Conservation (phyloP, 1,140 invertebrate species). For the Chrysopa pallens region DNA sequence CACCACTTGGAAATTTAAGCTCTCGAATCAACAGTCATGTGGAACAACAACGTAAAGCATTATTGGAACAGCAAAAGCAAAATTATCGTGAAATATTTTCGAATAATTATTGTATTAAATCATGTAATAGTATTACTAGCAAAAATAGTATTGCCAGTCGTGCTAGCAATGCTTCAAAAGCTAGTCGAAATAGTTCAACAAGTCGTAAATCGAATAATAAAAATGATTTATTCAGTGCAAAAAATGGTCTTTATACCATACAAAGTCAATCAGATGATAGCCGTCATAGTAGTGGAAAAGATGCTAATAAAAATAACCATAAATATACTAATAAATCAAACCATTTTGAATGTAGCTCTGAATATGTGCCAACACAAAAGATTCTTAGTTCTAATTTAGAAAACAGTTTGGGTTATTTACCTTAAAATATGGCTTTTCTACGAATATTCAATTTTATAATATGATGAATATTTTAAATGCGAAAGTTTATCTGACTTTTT, state of each 20-base stretch:
- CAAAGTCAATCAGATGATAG: constrained; percentile 21
- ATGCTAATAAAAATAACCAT: too few relatives aligned
- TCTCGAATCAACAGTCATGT: constrained; percentile 6
- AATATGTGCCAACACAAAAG: constrained; percentile 5
- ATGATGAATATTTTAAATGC: too few relatives aligned
- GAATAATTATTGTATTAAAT: neutral
- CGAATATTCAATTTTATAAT: too few relatives aligned
- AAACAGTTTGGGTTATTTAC: constrained; percentile 32
- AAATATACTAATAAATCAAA: constrained; percentile 4
- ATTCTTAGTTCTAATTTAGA: constrained; percentile 22
- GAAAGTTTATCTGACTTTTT: too few relatives aligned
- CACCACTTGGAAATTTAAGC: neutral
- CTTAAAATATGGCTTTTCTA: constrained; percentile 11
- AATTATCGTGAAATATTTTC: neutral
- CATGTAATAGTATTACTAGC: neutral
- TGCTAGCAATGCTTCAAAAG: neutral
- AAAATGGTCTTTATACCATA: constrained; percentile 22
- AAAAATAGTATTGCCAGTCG: neutral
- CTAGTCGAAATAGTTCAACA: neutral
- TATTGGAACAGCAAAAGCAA: constrained; percentile 3
- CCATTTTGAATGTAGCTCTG: constrained; percentile 4
- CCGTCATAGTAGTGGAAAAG: constrained; percentile 7
- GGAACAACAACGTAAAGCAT: constrained; percentile 10
- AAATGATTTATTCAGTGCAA: constrained; percentile 16
- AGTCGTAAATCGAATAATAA: constrained; percentile 2